phyloP scores from a whole-genome alignment of 2,888 invertebrate genomes.

The Schizaphis graminum region DNA sequence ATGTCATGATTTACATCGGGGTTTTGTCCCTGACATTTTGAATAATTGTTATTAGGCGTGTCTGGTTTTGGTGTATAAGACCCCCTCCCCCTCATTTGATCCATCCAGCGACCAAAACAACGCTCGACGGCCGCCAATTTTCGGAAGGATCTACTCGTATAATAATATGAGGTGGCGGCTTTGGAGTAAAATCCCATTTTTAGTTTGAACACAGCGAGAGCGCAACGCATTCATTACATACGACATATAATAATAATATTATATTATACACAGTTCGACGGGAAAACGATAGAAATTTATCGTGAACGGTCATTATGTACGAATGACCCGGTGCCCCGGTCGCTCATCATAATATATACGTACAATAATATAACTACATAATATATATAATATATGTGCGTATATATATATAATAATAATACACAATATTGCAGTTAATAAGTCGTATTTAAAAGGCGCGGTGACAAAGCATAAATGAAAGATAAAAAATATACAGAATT shows the following conservation, averaged over 20 bases:
- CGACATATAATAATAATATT: not conserved
- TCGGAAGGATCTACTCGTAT: not conserved
- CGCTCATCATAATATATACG: not conserved
- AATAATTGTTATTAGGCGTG: slow-evolving; percentile 33
- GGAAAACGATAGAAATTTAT: not conserved
- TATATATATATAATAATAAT: not conserved
- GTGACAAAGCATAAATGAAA: slow-evolving; percentile 16
- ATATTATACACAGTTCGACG: not conserved
- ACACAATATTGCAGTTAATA: slow-evolving; percentile 19
- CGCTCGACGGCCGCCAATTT: not conserved
- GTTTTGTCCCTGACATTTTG: slow-evolving; percentile 57
- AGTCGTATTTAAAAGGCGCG: slow-evolving; percentile 27
- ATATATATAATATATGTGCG: not conserved
- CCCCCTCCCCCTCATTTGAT: not conserved
- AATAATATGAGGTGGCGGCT: not conserved
- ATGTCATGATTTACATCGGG: slow-evolving; percentile 22
- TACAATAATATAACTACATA: not conserved
- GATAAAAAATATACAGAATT: not conserved
- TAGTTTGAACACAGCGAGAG: not conserved
- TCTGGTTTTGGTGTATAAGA: slow-evolving; percentile 26
- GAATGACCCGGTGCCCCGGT: not conserved
- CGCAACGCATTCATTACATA: not conserved
- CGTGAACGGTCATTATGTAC: slow-evolving; percentile 16
- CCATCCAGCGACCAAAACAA: not conserved
- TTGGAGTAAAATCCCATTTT: not conserved